These are phyloP conservation scores for Asbolus verrucosus DNA, from an alignment of 1,140 invertebrate species.

Conservation along the genomic window DNA sequence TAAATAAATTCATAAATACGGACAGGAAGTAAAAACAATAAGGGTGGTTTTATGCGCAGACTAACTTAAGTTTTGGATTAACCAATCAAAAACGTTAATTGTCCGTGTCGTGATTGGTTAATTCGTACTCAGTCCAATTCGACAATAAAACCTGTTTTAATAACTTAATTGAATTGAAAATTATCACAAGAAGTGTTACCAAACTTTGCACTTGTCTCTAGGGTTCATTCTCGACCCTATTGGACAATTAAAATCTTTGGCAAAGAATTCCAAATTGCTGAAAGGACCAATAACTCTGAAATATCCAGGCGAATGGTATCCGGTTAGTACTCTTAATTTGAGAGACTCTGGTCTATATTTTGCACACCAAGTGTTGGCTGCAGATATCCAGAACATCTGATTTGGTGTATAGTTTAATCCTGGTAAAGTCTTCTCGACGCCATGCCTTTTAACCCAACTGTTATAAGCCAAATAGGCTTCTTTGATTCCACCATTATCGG, in stretches of 20 bases:
- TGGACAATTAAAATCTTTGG: slow-evolving; percentile 88
- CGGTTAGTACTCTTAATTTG: slow-evolving; percentile 79
- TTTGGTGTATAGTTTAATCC: slow-evolving; percentile 66
- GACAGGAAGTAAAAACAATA: too few species aligned
- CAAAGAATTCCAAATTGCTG: slow-evolving; percentile 90
- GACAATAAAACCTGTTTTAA: too few species aligned
- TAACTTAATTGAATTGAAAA: not conserved
- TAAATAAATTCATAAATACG: too few species aligned
- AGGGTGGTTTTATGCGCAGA: too few species aligned
- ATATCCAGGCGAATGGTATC: slow-evolving; percentile 81
- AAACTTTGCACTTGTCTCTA: slow-evolving; percentile 84
- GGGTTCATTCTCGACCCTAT: slow-evolving; percentile 89
- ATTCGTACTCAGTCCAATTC: too few species aligned
- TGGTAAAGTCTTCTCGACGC: slow-evolving; percentile 65
- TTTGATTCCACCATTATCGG: slow-evolving; percentile 77
- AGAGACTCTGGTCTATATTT: slow-evolving; percentile 78
- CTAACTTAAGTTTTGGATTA: too few species aligned
- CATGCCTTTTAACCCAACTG: slow-evolving; percentile 63
- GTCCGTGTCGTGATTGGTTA: too few species aligned
- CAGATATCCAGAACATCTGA: slow-evolving; percentile 84
- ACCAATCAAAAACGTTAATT: too few species aligned
- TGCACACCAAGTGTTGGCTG: slow-evolving; percentile 77
- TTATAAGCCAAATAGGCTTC: slow-evolving; percentile 72
- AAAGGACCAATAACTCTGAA: slow-evolving; percentile 90
- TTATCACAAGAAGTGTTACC: slow-evolving; percentile 69